Evolutionary conservation across 2,888 invertebrate genomes (phyloP).

Genomic region (Patella pellucida): DNA sequence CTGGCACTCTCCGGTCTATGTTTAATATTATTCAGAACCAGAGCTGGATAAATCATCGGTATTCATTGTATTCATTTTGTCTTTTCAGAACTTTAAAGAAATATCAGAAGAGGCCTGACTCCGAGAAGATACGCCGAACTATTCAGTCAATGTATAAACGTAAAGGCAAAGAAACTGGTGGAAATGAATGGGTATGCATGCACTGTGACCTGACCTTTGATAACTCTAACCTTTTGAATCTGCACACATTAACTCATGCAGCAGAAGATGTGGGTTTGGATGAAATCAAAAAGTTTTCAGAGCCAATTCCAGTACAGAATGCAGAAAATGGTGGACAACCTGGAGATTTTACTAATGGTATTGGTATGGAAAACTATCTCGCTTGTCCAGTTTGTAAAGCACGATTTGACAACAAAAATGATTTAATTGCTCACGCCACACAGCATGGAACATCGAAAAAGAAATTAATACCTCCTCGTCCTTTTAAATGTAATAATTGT

Average conservation of each 20-base stretch:
- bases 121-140: slow-evolving; percentile 57
- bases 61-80: neutral
- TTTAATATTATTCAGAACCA: no score
- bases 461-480: slow-evolving; percentile 69
- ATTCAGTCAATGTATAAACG: slow-evolving; percentile 65
- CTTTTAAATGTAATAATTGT: slow-evolving; percentile 78
- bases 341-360: slow-evolving; percentile 23
- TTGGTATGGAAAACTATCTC: slow-evolving; percentile 37
- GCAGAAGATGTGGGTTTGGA: slow-evolving; percentile 70
- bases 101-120: slow-evolving; percentile 58
- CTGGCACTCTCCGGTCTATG: no score
- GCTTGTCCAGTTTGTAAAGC: slow-evolving; percentile 69
- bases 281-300: slow-evolving; percentile 39
- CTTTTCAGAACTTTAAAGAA: slow-evolving; percentile 58
- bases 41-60: no score
- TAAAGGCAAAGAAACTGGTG: slow-evolving; percentile 57
- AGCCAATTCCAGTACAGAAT: neutral
- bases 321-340: neutral
- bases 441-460: slow-evolving; percentile 50
- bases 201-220: slow-evolving; percentile 71
- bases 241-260: slow-evolving; percentile 74
- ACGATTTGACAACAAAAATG: slow-evolving; percentile 68
- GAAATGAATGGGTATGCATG: slow-evolving; percentile 69
- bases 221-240: slow-evolving; percentile 72
- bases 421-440: slow-evolving; percentile 73